These are phyloP conservation scores for Crotalus horridus DNA, from an alignment of 2,113 vertebrate genomes.

Conservation along the genomic window DNA sequence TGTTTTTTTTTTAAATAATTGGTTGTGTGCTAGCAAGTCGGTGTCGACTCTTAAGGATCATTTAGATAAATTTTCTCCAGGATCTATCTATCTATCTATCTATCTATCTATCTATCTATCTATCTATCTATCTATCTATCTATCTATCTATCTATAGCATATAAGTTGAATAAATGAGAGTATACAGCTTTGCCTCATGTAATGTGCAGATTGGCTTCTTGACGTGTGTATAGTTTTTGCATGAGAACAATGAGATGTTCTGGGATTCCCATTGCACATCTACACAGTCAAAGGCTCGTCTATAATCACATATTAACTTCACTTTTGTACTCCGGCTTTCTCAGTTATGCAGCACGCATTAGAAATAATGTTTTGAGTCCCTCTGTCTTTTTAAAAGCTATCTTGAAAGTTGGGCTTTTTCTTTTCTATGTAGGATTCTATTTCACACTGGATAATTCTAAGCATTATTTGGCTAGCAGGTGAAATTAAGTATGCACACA, in stretches of 20 bases:
- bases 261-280: not conserved
- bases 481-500: not conserved
- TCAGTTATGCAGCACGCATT: not conserved
- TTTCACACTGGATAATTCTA: not conserved
- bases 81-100: not conserved
- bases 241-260: not conserved
- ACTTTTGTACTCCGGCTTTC: not conserved
- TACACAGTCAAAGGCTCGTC: not conserved
- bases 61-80: not conserved
- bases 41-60: not conserved
- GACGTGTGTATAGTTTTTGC: not conserved
- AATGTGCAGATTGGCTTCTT: not conserved
- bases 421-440: not conserved
- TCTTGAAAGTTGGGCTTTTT: not conserved
- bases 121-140: no score
- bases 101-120: no score
- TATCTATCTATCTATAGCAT: no score
- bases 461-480: not conserved
- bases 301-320: not conserved
- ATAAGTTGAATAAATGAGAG: not conserved
- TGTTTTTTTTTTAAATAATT: not conserved
- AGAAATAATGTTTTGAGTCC: not conserved
- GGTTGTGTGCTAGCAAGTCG: not conserved
- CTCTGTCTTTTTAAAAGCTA: not conserved
- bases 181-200: not conserved